A percentile compares a stretch with the other conserved stretches of the same genome.
These are phyloP conservation scores for Macaria liturata DNA, from an alignment of 2,888 invertebrate genomes.

Conservation along the genomic window DNA sequence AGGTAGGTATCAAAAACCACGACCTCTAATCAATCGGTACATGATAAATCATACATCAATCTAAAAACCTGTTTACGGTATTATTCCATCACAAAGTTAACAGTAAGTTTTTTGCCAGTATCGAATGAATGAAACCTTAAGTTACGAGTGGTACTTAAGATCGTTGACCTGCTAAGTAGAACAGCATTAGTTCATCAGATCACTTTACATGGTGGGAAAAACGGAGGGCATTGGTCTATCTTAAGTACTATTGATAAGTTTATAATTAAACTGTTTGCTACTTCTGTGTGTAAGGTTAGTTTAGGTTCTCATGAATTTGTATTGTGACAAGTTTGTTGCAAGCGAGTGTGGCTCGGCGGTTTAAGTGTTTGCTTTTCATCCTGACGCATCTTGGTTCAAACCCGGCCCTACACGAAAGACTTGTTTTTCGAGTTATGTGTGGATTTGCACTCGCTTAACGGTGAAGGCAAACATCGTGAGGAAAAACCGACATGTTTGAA, in stretches of 20 bases:
- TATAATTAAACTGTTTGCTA: slow-evolving; percentile 15
- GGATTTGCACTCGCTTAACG: too few species aligned
- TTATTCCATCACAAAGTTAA: slow-evolving; percentile 19
- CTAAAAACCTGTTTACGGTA: slow-evolving; percentile 8
- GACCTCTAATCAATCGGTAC: slow-evolving; percentile 13
- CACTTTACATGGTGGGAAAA: slow-evolving; percentile 55
- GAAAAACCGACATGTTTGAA: too few species aligned
- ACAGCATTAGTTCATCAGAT: slow-evolving; percentile 37
- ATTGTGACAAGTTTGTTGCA: background rate
- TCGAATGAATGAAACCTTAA: slow-evolving; percentile 24
- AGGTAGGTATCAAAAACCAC: slow-evolving; percentile 12
- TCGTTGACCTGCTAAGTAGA: slow-evolving; percentile 35
- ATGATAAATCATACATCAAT: slow-evolving; percentile 13
- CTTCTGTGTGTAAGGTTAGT: slow-evolving; percentile 18
- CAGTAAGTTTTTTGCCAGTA: slow-evolving; percentile 23
- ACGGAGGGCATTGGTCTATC: slow-evolving; percentile 37
- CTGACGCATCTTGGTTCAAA: too few species aligned
- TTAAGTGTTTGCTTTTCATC: too few species aligned
- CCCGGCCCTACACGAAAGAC: too few species aligned
- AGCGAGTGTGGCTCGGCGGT: too few species aligned
- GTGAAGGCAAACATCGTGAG: too few species aligned
- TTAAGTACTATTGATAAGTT: slow-evolving; percentile 36
- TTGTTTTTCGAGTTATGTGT: too few species aligned
- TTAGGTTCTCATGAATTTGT: slow-evolving; percentile 3
- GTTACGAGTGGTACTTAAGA: slow-evolving; percentile 21